Evolutionary conservation across 1,140 invertebrate species (phyloP).

Genomic region (Microplitis demolitor): DNA sequence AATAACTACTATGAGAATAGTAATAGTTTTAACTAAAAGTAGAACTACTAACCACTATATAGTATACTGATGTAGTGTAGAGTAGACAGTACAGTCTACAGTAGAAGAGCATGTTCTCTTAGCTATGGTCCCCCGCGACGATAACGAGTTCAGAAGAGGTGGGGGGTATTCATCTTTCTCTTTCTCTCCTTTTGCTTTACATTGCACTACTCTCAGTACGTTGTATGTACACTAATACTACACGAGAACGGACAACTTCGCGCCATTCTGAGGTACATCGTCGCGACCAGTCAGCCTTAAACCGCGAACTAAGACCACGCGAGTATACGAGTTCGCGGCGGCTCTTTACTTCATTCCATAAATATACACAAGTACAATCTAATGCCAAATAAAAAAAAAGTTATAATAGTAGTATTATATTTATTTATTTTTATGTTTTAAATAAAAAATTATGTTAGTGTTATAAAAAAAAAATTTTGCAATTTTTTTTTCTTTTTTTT

Average conservation of each 20-base stretch:
- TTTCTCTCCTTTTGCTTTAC: background rate
- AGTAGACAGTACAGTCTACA: background rate
- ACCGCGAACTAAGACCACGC: slow-evolving; percentile 39
- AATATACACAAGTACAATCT: background rate
- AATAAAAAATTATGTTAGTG: too few relatives aligned
- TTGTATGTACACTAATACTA: background rate
- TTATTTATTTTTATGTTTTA: too few relatives aligned
- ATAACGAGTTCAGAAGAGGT: slow-evolving; percentile 20
- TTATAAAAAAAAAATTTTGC: too few relatives aligned
- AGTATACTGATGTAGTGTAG: background rate
- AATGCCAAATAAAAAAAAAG: background rate
- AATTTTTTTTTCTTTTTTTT: background rate
- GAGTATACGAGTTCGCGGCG: background rate
- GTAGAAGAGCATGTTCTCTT: slow-evolving; percentile 26
- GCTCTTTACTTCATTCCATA: slow-evolving; percentile 4
- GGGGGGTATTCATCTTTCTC: slow-evolving; percentile 28
- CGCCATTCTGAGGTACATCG: slow-evolving; percentile 35
- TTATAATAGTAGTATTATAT: too few relatives aligned
- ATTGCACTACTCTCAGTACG: too few relatives aligned
- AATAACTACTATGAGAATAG: too few relatives aligned
- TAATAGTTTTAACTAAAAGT: too few relatives aligned
- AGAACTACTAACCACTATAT: background rate
- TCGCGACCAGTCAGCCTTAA: slow-evolving; percentile 44
- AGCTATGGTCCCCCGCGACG: slow-evolving; percentile 17
- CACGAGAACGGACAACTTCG: slow-evolving; percentile 32